These are phyloP conservation scores for Clarias macrocephalus DNA, from an alignment of 2,113 vertebrate genomes.

Conservation along the genomic window DNA sequence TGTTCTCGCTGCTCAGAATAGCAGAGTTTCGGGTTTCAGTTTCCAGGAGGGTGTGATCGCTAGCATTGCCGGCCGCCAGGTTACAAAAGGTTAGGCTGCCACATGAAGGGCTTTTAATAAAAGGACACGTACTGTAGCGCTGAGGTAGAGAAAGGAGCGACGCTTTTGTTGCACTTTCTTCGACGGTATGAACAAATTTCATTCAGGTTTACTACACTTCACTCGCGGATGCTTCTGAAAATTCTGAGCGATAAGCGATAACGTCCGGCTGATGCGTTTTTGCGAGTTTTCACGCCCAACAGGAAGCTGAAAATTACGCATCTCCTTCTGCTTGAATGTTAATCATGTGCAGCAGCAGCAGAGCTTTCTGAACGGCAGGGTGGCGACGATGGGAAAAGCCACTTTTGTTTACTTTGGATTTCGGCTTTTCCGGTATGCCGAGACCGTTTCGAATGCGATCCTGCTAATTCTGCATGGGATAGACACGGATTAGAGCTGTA, in stretches of 20 bases:
- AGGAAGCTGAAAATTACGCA: not conserved
- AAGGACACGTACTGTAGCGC: not conserved
- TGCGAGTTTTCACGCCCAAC: not conserved
- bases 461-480: not conserved
- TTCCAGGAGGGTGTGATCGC: conserved; percentile 29
- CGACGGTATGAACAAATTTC: not conserved
- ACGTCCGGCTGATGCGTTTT: conserved; percentile 28
- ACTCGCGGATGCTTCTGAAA: conserved; percentile 27
- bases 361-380: not conserved
- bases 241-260: not conserved
- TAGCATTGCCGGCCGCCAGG: not conserved
- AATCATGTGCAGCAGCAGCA: not conserved
- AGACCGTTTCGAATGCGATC: not conserved
- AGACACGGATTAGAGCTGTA: not conserved
- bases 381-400: not conserved
- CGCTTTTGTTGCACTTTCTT: not conserved
- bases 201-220: not conserved
- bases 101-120: not conserved
- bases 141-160: not conserved
- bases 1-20: conserved; percentile 51
- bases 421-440: not conserved
- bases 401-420: conserved; percentile 25
- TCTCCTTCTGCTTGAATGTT: not conserved
- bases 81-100: conserved; percentile 22
- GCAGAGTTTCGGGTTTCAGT: conserved; percentile 48